Base-by-base conservation (phyloP, 2,888 invertebrate species). In the Anoplius nigerrimus region DNA sequence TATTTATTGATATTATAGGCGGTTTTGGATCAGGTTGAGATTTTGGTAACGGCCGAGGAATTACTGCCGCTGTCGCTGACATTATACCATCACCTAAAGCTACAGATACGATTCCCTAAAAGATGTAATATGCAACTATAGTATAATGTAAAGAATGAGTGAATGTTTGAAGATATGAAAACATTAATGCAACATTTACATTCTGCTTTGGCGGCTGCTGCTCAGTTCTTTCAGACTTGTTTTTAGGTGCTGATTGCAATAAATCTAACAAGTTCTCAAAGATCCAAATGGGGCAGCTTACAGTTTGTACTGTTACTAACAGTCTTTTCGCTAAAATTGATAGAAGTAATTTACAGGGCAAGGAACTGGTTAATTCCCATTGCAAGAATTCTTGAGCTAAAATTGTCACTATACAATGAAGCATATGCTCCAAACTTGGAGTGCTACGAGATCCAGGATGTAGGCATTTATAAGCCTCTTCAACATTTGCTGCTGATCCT, bases 311-410 rank as follows among this genome's bases (percentile, higher is more conserved):
- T 2, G 67, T 71, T 21, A 84, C 84, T 60, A 92, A 90, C 0
- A 93, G 86, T 77, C 90, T 91, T 80, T 92, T 92, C 0, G 93
- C 90, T 57, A 93, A 77, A 70, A 93, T 91, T 46, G 93, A 90
- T 3, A 93, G 90, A 2, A 93, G 85, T 34, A 93, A 85, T 84
- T 92, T 92, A 0, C 92, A 93, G 55, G 93, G 93, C 13, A 93
- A 90, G 0, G 93, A 93, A 74, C 92, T 93, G 90, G 92, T 92
- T 2, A 93, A 81, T 80, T 93, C 93, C 92, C 93, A 93, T 0
- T 92, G 92, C 0, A 93, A 89, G 34, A 93, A 90, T 79, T 93
- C 93, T 76, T 92, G 91, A 15, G 86, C 80, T 13, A 93, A 84
- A 13, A 93, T 85, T 11, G 91, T 89, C n/a, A 93, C 90, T 22